Evolutionary conservation across 2,797 vertebrate genomes (phyloP).

Genomic region (Delichon dasypus): DNA sequence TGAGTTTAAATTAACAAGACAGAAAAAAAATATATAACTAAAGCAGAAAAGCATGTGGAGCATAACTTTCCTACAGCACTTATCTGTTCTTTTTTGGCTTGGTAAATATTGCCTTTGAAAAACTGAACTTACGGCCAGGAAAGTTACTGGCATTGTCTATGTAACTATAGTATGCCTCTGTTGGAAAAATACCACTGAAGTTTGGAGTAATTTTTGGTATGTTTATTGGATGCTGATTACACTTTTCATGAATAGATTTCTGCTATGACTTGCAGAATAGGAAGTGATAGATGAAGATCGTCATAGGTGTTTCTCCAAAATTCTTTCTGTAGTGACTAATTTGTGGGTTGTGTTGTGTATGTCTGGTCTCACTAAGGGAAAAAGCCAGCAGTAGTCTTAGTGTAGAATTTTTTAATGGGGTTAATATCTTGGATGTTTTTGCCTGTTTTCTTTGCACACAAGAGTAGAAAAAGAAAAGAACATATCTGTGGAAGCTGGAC

Average conservation of each 20-base stretch:
- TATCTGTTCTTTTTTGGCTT: not conserved
- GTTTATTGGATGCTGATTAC: not conserved
- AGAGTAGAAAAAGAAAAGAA: not conserved
- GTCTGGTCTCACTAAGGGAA: not conserved
- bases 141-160: not conserved
- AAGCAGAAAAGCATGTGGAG: not conserved
- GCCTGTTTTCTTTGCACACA: not conserved
- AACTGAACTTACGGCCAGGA: not conserved
- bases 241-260: not conserved
- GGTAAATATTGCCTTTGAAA: not conserved
- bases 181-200: not conserved
- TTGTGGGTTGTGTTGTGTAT: not conserved
- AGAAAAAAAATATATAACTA: not conserved
- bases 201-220: not conserved
- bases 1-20: conserved; percentile 20
- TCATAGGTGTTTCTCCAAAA: not conserved
- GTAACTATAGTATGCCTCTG: not conserved
- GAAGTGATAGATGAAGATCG: not conserved
- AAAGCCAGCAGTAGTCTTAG: not conserved
- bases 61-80: not conserved
- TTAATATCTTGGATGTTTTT: not conserved
- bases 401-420: not conserved
- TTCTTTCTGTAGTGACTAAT: not conserved
- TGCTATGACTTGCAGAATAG: not conserved
- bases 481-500: not conserved